These are phyloP conservation scores for Griposia aprilina DNA, from an alignment of 2,888 invertebrate genomes.

Conservation along the genomic window DNA sequence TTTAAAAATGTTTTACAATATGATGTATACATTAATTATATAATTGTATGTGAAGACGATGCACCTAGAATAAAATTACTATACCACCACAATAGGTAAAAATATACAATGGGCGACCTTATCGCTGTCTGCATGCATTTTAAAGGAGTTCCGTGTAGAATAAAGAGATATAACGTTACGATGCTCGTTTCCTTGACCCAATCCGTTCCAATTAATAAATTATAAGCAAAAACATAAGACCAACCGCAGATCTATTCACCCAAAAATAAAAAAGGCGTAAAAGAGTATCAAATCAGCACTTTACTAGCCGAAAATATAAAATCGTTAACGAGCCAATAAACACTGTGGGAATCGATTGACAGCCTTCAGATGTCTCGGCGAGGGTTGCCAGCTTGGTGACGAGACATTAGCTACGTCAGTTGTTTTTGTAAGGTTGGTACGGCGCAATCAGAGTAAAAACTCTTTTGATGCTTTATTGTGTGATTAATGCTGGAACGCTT, in stretches of 20 bases:
- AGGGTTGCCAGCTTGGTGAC: conserved; percentile 36
- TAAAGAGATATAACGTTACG: no score
- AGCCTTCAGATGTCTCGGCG: conserved; percentile 30
- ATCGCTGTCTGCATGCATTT: no score
- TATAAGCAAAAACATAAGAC: background rate
- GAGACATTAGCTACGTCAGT: conserved; percentile 29
- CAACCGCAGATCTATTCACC: background rate
- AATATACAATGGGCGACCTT: no score
- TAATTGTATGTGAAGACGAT: no score
- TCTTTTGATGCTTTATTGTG: conserved; percentile 7
- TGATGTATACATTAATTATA: no score
- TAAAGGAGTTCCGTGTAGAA: no score
- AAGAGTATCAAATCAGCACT: conserved; percentile 37
- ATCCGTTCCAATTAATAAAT: no score
- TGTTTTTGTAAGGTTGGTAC: conserved; percentile 26
- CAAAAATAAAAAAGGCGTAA: conserved; percentile 10
- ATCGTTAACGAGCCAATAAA: conserved; percentile 60
- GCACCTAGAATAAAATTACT: no score
- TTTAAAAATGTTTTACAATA: no score
- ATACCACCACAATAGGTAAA: no score
- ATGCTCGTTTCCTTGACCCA: no score
- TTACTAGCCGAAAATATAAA: conserved; percentile 51
- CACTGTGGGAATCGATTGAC: conserved; percentile 45
- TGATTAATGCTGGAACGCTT: background rate
- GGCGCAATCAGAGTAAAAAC: background rate